Percentiles rank a stretch among this genome's conserved stretches.
These are phyloP conservation scores for Metopolophium dirhodum DNA, from an alignment of 1,140 invertebrate genomes.

Conservation along the genomic window DNA sequence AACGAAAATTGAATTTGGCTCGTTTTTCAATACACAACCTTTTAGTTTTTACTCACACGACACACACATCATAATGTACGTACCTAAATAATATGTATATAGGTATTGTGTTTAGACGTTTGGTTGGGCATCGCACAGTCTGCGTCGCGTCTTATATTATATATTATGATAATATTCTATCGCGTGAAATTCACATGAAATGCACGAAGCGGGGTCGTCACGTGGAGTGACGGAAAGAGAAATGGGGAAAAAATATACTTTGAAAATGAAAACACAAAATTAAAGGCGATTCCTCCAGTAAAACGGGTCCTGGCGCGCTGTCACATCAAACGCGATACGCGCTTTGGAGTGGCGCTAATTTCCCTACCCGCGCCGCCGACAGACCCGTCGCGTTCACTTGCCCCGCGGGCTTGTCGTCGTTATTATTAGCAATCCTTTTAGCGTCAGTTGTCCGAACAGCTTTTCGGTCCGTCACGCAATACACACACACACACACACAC, in stretches of 20 bases:
- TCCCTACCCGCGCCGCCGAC: background rate
- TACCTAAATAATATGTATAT: background rate
- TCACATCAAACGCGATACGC: background rate
- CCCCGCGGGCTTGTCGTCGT: background rate
- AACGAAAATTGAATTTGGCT: background rate
- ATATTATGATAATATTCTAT: background rate
- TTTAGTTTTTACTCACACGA: background rate
- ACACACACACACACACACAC: background rate
- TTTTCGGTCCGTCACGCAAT: background rate
- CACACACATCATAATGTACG: background rate
- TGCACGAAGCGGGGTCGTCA: background rate
- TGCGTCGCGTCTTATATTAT: background rate
- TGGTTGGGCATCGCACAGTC: background rate
- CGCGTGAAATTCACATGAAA: background rate
- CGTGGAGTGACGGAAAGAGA: no score
- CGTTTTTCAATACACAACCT: background rate
- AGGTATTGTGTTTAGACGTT: background rate
- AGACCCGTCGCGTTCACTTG: background rate
- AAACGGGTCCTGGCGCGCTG: background rate
- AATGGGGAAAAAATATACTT: background rate
- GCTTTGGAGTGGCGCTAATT: background rate
- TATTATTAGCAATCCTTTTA: constrained; percentile 8
- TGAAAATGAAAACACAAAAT: background rate
- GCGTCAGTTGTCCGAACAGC: background rate
- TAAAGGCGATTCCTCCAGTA: background rate